Evolutionary conservation across 2,888 invertebrate species (phyloP).

Genomic region (Orthosia incerta): DNA sequence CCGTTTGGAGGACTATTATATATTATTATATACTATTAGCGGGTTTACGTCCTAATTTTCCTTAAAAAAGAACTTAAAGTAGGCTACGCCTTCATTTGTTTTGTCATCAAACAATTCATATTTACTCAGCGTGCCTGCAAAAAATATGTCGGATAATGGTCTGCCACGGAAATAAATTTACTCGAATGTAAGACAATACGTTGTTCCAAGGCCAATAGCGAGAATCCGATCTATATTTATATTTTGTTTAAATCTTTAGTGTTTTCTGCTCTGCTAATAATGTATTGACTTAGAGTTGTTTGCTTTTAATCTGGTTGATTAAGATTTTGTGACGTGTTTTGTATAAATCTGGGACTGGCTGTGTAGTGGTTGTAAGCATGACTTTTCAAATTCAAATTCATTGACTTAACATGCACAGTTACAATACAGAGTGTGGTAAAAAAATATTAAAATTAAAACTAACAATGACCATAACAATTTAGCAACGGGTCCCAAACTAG

Average conservation of each 20-base stretch:
- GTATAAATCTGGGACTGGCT: not conserved
- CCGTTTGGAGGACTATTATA: too few relatives aligned
- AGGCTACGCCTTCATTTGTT: not conserved
- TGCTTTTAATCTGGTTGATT: conserved; percentile 5
- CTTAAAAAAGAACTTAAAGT: not conserved
- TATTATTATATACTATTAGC: too few relatives aligned
- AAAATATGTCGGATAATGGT: conserved; percentile 36
- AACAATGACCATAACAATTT: too few relatives aligned
- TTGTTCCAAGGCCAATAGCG: conserved; percentile 32
- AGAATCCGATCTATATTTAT: conserved; percentile 29
- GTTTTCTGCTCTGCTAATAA: conserved; percentile 50
- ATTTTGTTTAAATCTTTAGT: conserved; percentile 35
- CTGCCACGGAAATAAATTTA: conserved; percentile 25
- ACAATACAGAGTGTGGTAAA: too few relatives aligned
- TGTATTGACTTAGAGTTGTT: conserved; percentile 34
- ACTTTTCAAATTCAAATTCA: too few relatives aligned
- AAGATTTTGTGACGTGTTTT: conserved; percentile 7
- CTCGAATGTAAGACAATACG: conserved; percentile 25
- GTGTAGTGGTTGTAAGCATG: not conserved
- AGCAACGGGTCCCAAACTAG: too few relatives aligned
- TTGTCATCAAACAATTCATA: conserved; percentile 12
- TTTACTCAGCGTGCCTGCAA: conserved; percentile 6
- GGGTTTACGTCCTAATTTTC: not conserved
- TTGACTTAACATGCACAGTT: too few relatives aligned
- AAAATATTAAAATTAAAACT: too few relatives aligned